Conservation (phyloP, 2,888 invertebrate species). For the Ichneumoninae sp. region DNA sequence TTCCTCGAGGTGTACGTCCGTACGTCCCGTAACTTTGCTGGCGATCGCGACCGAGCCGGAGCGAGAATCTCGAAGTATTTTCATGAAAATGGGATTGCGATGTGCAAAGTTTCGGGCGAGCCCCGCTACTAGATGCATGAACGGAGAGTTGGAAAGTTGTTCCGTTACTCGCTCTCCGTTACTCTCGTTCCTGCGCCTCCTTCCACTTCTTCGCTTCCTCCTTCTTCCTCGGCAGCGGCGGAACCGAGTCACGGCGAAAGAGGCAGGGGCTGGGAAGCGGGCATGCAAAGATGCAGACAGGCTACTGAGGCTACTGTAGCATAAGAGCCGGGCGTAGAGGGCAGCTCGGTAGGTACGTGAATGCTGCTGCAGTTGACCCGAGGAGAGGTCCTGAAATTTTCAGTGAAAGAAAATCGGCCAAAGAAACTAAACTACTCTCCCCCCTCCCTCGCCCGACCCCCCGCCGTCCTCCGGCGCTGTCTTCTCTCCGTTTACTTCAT, state of each 20-base stretch:
- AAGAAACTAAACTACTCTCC: slow-evolving; percentile 46
- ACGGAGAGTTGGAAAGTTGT: slow-evolving; percentile 65
- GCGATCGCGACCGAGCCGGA: slow-evolving; percentile 38
- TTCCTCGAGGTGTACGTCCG: slow-evolving; percentile 47
- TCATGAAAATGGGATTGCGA: slow-evolving; percentile 68
- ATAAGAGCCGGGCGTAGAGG: slow-evolving; percentile 19
- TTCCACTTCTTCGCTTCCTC: neutral
- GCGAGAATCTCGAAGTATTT: slow-evolving; percentile 66
- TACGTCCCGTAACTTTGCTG: slow-evolving; percentile 59
- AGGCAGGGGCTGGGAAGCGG: slow-evolving; percentile 13
- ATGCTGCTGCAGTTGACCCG: slow-evolving; percentile 63
- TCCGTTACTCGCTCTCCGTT: slow-evolving; percentile 31
- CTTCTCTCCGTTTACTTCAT: slow-evolving; percentile 24
- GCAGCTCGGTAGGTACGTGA: slow-evolving; percentile 47
- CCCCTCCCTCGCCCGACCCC: neutral
- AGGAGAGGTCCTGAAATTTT: slow-evolving; percentile 64
- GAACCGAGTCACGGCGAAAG: slow-evolving; percentile 8
- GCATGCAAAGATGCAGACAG: slow-evolving; percentile 18
- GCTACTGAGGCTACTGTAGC: slow-evolving; percentile 10
- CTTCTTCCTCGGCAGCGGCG: neutral
- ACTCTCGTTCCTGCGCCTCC: slow-evolving; percentile 26
- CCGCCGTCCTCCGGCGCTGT: neutral
- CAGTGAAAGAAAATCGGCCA: slow-evolving; percentile 64
- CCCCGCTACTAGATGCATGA: slow-evolving; percentile 50
- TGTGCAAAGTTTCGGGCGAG: slow-evolving; percentile 59